Evolutionary conservation across 1,140 invertebrate genomes (phyloP).

Genomic region (Ptiloglossa arizonensis): DNA sequence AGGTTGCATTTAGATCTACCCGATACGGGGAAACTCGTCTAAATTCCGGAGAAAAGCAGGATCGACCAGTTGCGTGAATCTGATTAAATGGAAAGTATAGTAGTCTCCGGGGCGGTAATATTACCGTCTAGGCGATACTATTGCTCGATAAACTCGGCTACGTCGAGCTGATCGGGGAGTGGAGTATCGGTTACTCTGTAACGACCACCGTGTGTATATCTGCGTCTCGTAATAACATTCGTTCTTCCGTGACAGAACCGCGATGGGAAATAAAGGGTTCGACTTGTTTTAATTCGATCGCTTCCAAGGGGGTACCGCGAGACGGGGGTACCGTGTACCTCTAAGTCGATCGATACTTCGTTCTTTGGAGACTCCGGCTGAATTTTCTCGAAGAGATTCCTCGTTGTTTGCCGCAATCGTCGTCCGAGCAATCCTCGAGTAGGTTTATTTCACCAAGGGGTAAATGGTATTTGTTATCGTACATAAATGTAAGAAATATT

Average conservation of each 20-base stretch:
- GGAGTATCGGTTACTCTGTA: constrained; percentile 49
- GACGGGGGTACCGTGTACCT: too few relatives aligned
- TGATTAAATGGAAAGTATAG: constrained; percentile 34
- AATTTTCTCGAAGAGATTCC: too few relatives aligned
- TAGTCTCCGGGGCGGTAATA: constrained; percentile 10
- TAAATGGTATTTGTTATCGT: too few relatives aligned
- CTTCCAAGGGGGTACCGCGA: too few relatives aligned
- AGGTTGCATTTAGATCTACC: not conserved
- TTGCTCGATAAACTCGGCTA: constrained; percentile 50
- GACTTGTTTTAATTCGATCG: not conserved
- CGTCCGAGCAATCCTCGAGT: too few relatives aligned
- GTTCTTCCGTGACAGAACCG: not conserved
- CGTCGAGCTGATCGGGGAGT: constrained; percentile 3
- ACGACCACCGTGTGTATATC: constrained; percentile 28
- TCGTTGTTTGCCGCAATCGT: too few relatives aligned
- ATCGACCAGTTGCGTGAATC: constrained; percentile 35
- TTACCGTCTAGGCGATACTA: constrained; percentile 50
- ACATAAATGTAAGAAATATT: too few relatives aligned
- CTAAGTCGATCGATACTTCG: too few relatives aligned
- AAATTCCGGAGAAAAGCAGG: constrained; percentile 22
- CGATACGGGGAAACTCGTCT: constrained; percentile 27
- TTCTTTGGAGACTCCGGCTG: too few relatives aligned
- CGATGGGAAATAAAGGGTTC: not conserved
- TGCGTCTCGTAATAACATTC: constrained; percentile 19
- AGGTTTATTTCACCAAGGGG: too few relatives aligned